phyloP scores from a whole-genome alignment of 2,797 vertebrate genomes.

The Neopelma chrysocephalum region DNA sequence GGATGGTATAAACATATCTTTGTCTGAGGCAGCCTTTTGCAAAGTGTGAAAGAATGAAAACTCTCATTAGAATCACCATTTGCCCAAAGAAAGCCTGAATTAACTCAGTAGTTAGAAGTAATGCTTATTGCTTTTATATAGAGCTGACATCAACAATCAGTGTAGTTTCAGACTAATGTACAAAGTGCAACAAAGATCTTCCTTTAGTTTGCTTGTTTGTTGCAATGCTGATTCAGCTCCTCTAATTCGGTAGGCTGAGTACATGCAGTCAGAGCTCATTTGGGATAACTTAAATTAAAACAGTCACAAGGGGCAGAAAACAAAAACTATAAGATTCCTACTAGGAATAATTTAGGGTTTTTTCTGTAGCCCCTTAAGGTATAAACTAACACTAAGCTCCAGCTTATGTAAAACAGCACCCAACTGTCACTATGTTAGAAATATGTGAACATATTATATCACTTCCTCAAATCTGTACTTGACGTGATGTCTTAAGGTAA shows the following conservation, averaged over 20 bases:
- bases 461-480: not conserved
- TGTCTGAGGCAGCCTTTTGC: not conserved
- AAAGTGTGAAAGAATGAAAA: not conserved
- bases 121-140: not conserved
- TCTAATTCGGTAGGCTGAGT: not conserved
- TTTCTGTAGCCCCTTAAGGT: not conserved
- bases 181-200: not conserved
- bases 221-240: slow-evolving; percentile 28
- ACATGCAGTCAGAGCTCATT: not conserved
- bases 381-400: not conserved
- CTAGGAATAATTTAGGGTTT: not conserved
- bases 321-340: not conserved
- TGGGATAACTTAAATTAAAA: not conserved
- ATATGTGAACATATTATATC: not conserved
- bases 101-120: not conserved
- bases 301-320: not conserved
- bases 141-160: not conserved
- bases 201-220: slow-evolving; percentile 7
- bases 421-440: not conserved
- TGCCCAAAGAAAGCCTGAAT: not conserved
- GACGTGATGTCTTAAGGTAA: not conserved
- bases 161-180: slow-evolving; percentile 20
- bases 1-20: not conserved
- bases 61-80: not conserved
- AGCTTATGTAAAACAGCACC: not conserved